Conservation (phyloP, 2,113 vertebrate genomes). For the Gymnocephalus cernua region DNA sequence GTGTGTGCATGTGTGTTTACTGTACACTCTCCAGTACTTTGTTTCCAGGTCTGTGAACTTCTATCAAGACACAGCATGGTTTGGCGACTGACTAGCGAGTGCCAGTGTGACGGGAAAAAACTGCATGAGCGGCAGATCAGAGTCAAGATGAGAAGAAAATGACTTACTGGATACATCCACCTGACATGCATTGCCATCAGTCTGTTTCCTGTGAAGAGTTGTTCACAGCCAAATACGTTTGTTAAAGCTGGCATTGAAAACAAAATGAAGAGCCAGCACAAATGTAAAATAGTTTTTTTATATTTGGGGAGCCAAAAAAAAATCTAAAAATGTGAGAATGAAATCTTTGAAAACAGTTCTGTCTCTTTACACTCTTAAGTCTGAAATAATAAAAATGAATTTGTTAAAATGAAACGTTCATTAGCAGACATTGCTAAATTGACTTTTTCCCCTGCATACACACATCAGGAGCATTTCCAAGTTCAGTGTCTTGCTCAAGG, state of each 20-base stretch:
- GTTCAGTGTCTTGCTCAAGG: not conserved
- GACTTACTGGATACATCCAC: conserved; percentile 22
- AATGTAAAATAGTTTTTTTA: conserved; percentile 1
- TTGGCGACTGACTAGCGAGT: conserved; percentile 31
- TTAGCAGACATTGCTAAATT: not conserved
- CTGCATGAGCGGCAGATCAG: conserved; percentile 27
- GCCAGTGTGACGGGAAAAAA: conserved; percentile 22
- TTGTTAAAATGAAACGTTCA: not conserved
- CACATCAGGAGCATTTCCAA: not conserved
- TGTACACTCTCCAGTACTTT: conserved; percentile 26
- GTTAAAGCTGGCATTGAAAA: conserved; percentile 5
- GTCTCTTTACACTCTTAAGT: not conserved
- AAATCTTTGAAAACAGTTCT: not conserved
- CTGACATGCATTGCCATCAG: conserved; percentile 9
- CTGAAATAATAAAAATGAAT: not conserved
- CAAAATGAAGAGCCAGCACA: not conserved
- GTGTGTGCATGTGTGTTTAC: conserved; percentile 42
- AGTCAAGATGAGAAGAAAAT: conserved; percentile 40
- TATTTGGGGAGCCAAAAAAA: not conserved
- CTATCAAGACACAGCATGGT: conserved; percentile 61
- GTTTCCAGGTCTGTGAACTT: conserved; percentile 68
- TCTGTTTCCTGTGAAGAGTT: conserved; percentile 28
- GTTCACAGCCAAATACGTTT: conserved; percentile 15
- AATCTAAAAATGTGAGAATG: conserved; percentile 1
- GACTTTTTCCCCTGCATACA: too few relatives aligned